phyloP scores from a whole-genome alignment of 2,888 invertebrate genomes.

The Pocota personata region DNA sequence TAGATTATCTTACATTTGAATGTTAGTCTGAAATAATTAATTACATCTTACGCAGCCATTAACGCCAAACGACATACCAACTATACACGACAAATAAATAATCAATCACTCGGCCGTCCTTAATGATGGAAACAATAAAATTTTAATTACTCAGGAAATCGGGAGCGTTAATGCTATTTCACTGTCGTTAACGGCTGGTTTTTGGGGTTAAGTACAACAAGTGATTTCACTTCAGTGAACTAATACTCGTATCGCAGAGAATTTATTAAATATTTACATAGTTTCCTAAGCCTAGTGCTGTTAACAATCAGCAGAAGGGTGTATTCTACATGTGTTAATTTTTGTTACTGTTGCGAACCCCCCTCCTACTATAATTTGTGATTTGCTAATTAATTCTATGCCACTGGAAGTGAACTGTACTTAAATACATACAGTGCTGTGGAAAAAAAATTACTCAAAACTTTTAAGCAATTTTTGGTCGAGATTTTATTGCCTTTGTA shows the following conservation, averaged over 20 bases:
- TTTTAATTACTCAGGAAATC: not conserved
- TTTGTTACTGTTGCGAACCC: too few relatives aligned
- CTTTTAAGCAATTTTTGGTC: too few relatives aligned
- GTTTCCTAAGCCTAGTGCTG: not conserved
- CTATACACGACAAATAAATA: not conserved
- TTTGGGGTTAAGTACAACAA: not conserved
- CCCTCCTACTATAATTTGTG: too few relatives aligned
- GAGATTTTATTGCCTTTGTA: too few relatives aligned
- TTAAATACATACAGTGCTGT: too few relatives aligned
- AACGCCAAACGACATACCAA: not conserved
- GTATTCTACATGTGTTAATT: too few relatives aligned
- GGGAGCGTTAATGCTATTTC: not conserved
- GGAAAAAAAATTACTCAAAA: too few relatives aligned
- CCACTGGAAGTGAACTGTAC: too few relatives aligned
- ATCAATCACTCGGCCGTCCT: constrained; percentile 25
- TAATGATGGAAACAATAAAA: constrained; percentile 12
- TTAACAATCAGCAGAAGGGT: too few relatives aligned
- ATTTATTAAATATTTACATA: not conserved
- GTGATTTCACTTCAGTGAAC: not conserved
- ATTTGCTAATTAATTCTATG: too few relatives aligned
- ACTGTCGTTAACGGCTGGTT: not conserved
- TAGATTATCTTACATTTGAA: constrained; percentile 13
- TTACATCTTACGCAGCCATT: constrained; percentile 19
- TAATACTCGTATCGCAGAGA: not conserved
- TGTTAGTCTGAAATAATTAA: constrained; percentile 11